Evolutionary conservation across 2,888 invertebrate species (phyloP), one percentile per base, ranked within the genome.

Genomic region (Panopea generosa): DNA sequence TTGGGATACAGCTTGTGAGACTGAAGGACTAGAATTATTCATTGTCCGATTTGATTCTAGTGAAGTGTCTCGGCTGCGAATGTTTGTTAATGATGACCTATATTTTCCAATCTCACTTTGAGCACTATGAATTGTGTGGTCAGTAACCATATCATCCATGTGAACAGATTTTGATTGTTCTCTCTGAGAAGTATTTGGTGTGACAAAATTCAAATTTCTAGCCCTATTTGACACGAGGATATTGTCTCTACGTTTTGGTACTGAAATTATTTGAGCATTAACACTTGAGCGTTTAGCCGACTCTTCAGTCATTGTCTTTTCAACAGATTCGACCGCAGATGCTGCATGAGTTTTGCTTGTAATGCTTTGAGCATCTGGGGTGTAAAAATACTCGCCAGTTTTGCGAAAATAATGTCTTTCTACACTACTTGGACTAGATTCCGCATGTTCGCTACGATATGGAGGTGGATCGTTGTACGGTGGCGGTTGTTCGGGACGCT

Each of bases 361-460:
- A 49, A 18, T 62, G 43, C 56, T 53, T 52, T 70, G 70, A 74
- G 78, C 60, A 66, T 61, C 60, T 57, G 70, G 29, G 20, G 60
- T 56, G 47, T 68, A 57, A 40, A 71, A 62, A 22, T 40, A 49
- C 55, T 82, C 71, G 9, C 53, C 75, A 33, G 77, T 68, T 56
- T 57, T 76, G 9, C 78, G 77, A 33, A 85, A 85, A 33, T 69
- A 73, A 72, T 83, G 85, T 69, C 85, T 80, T 27, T 68, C 66
- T 55, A 40, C 68, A 59, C 62, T 65, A 20, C 57, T 65, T 11
- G 85, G 85, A 81, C 84, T 85, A 43, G 81, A 67, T 27, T 83
- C 83, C 0, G 67, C 56, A 24, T 63, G 69, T 45, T 83, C 82
- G 24, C 61, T 63, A 24, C 62, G 65, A 50, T 83, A 80, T 2